phyloP scores from a whole-genome alignment of 2,797 vertebrate genomes.

The Sebastes taczanowskii region DNA sequence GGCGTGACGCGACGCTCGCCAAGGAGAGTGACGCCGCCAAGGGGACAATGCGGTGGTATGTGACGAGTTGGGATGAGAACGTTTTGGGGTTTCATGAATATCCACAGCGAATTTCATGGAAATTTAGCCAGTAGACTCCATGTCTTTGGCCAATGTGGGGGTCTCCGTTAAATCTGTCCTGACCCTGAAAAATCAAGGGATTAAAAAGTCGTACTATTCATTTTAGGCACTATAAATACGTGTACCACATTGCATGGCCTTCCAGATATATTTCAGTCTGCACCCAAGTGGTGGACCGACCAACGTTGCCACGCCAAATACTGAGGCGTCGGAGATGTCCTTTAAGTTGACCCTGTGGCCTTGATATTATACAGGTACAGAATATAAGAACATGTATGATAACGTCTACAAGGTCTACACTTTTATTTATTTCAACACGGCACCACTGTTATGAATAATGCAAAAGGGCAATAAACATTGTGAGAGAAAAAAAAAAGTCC shows the following conservation, averaged over 20 bases:
- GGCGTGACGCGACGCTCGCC: fast-evolving
- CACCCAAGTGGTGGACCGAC: neutral
- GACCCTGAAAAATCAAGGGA: neutral
- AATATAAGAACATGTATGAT: slow-evolving; percentile 13
- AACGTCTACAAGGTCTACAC: neutral
- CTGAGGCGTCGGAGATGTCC: neutral
- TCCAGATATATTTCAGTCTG: neutral
- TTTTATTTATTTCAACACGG: slow-evolving; percentile 17
- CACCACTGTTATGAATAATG: slow-evolving; percentile 40
- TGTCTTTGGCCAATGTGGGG: neutral
- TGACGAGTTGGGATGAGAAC: no score
- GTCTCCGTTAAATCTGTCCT: neutral
- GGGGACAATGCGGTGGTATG: no score
- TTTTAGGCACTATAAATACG: neutral
- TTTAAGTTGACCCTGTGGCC: neutral
- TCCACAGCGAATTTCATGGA: neutral
- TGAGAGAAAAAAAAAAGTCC: neutral
- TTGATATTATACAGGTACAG: neutral
- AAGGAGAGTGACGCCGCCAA: no score
- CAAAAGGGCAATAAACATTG: slow-evolving; percentile 30
- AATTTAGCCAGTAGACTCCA: neutral
- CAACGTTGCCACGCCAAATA: neutral
- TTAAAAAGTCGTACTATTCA: neutral
- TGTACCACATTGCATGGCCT: neutral
- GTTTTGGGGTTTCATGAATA: neutral